phyloP scores from a whole-genome alignment of 1,140 invertebrate genomes.

The Conus betulinus region DNA sequence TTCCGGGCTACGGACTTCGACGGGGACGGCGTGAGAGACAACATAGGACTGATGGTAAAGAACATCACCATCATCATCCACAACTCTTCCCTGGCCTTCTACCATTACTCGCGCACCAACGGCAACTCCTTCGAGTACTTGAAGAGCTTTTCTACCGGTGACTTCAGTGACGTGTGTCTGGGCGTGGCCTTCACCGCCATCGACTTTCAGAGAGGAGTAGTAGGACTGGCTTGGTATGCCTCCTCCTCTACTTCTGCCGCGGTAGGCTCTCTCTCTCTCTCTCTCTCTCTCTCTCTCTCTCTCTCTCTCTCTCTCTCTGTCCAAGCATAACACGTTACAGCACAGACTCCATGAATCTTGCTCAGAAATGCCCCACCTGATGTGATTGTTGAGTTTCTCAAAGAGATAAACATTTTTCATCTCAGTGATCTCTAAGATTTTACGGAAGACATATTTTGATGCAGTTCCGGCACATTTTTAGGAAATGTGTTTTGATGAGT shows the following conservation, averaged over 20 bases:
- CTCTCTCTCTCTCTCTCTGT: slow-evolving; percentile 20
- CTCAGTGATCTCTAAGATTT: no score
- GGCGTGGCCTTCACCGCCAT: slow-evolving; percentile 63
- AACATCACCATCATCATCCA: slow-evolving; percentile 60
- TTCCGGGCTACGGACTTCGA: slow-evolving; percentile 61
- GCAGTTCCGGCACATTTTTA: no score
- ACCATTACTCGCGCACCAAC: slow-evolving; percentile 47
- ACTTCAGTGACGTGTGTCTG: slow-evolving; percentile 60
- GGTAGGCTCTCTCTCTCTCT: neutral
- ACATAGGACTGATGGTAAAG: slow-evolving; percentile 61
- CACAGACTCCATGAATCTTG: no score
- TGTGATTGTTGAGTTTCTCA: no score
- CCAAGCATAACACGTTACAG: neutral
- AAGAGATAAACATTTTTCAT: no score
- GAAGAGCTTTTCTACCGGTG: slow-evolving; percentile 56
- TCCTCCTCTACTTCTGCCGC: slow-evolving; percentile 36
- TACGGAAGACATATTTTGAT: no score
- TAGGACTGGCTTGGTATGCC: slow-evolving; percentile 67
- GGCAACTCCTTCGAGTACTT: slow-evolving; percentile 58
- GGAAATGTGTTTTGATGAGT: no score
- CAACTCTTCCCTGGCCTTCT: slow-evolving; percentile 34
- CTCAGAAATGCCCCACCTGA: no score
- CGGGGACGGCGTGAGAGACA: slow-evolving; percentile 62
- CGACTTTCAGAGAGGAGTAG: slow-evolving; percentile 59
- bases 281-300: slow-evolving; percentile 1